Conservation (phyloP, 2,797 vertebrate species). For the Chelmon rostratus region DNA sequence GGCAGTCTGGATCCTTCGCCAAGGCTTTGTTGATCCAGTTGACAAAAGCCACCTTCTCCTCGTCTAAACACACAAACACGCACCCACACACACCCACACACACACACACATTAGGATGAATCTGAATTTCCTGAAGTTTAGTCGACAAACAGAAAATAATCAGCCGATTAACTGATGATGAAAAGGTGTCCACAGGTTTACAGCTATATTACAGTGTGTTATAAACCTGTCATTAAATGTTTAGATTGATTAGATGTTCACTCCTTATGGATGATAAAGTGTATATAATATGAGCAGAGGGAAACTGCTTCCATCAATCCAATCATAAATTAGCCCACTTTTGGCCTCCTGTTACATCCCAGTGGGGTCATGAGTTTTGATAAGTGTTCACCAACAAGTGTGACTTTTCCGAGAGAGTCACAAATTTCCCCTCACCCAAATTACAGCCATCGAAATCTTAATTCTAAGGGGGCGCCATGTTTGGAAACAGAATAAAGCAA, state of each 20-base stretch:
- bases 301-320: not conserved
- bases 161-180: too few relatives aligned
- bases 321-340: too few relatives aligned
- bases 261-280: not conserved
- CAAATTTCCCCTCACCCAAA: not conserved
- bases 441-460: not conserved
- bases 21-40: slow-evolving; percentile 99
- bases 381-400: too few relatives aligned
- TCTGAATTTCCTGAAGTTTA: too few relatives aligned
- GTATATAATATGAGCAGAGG: not conserved
- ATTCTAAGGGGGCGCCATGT: not conserved
- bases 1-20: slow-evolving; percentile 92
- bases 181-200: too few relatives aligned
- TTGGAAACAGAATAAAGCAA: not conserved
- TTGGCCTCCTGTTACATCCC: too few relatives aligned
- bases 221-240: not conserved
- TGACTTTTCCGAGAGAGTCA: too few relatives aligned
- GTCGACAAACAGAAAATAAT: too few relatives aligned
- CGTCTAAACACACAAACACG: slow-evolving; percentile 85
- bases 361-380: too few relatives aligned
- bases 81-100: slow-evolving; percentile 19
- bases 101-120: too few relatives aligned
- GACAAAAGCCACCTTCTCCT: slow-evolving; percentile 98
- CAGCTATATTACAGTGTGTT: not conserved
- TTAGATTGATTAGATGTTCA: not conserved